A percentile compares a stretch with the other conserved stretches of the same genome.
phyloP scores from a whole-genome alignment of 2,797 vertebrate genomes.

The Mastacembelus armatus region DNA sequence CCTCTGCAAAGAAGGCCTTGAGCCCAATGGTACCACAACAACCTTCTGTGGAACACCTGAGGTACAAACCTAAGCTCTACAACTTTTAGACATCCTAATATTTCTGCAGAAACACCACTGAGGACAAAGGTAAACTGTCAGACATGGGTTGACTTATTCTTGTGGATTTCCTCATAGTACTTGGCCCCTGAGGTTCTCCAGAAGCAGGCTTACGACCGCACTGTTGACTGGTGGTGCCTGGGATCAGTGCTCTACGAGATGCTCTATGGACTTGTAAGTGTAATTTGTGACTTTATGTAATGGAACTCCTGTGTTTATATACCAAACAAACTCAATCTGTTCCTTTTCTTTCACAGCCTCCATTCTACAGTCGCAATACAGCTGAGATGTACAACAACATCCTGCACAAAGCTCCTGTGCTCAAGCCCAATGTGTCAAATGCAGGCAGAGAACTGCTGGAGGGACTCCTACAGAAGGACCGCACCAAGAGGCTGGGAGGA shows the following conservation, averaged over 20 bases:
- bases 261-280: slow-evolving; percentile 86
- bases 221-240: slow-evolving; percentile 88
- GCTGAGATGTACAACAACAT: slow-evolving; percentile 90
- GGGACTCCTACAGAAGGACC: slow-evolving; percentile 86
- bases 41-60: slow-evolving; percentile 98
- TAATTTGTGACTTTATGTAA: background rate
- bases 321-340: background rate
- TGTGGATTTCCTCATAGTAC: slow-evolving; percentile 71
- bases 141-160: background rate
- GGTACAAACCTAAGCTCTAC: slow-evolving; percentile 80
- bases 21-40: slow-evolving; percentile 91
- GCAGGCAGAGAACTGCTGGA: slow-evolving; percentile 83
- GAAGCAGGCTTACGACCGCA: slow-evolving; percentile 87
- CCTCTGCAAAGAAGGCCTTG: slow-evolving; percentile 97
- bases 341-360: slow-evolving; percentile 72
- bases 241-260: slow-evolving; percentile 88
- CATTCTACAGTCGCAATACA: slow-evolving; percentile 88
- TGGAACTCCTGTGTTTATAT: background rate
- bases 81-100: background rate
- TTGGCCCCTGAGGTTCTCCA: slow-evolving; percentile 87
- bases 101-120: background rate
- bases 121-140: rapidly evolving
- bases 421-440: slow-evolving; percentile 87
- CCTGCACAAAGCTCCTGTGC: slow-evolving; percentile 82
- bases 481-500: slow-evolving; percentile 80